phyloP scores from a whole-genome alignment of 2,888 invertebrate species.

The Ophion obscuratus region DNA sequence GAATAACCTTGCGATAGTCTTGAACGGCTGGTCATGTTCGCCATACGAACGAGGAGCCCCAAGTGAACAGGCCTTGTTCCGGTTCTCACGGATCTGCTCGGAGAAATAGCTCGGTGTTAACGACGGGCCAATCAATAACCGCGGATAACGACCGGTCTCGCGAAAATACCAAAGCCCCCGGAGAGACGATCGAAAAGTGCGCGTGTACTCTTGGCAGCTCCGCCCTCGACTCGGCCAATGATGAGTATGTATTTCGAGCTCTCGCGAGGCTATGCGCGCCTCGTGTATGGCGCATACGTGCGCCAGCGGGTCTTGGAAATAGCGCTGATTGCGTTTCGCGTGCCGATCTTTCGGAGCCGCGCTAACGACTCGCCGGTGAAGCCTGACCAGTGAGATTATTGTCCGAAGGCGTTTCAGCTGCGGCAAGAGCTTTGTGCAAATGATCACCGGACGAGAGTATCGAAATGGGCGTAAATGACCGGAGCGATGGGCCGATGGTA shows the following conservation, averaged over 20 bases:
- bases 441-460: slow-evolving; percentile 53
- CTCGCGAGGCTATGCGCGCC: slow-evolving; percentile 44
- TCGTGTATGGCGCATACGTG: slow-evolving; percentile 27
- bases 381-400: slow-evolving; percentile 41
- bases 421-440: slow-evolving; percentile 56
- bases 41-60: neutral
- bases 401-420: slow-evolving; percentile 46
- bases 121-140: slow-evolving; percentile 82
- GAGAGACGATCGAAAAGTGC: slow-evolving; percentile 72
- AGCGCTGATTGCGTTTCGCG: slow-evolving; percentile 62
- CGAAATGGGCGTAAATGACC: slow-evolving; percentile 66
- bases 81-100: slow-evolving; percentile 76
- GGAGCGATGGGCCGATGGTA: slow-evolving; percentile 39
- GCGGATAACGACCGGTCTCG: slow-evolving; percentile 80
- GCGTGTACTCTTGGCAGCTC: slow-evolving; percentile 68
- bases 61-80: slow-evolving; percentile 69
- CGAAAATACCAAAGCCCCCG: slow-evolving; percentile 58
- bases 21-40: neutral
- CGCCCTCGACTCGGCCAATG: slow-evolving; percentile 72
- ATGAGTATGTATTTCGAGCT: slow-evolving; percentile 52
- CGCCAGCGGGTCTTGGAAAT: slow-evolving; percentile 51
- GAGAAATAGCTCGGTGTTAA: slow-evolving; percentile 77
- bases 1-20: neutral
- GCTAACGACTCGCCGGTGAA: slow-evolving; percentile 69
- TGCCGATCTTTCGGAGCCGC: slow-evolving; percentile 67